Conservation (phyloP, 1,140 invertebrate genomes). For the Caenorhabditis latens region DNA sequence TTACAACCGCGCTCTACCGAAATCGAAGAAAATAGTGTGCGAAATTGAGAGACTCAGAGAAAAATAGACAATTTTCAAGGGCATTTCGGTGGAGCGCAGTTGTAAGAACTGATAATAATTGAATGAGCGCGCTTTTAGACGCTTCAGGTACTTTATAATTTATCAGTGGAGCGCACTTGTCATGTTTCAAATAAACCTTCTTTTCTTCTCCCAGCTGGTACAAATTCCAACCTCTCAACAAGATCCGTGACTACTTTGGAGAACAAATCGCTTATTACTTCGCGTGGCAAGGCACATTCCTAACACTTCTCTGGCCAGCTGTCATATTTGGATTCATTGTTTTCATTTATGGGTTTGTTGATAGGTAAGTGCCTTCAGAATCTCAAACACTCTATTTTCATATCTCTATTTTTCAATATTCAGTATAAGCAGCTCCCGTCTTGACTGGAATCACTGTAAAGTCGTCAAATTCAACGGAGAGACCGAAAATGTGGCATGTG, state of each 20-base stretch:
- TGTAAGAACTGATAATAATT: too few relatives aligned
- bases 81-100: too few relatives aligned
- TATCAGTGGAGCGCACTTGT: too few relatives aligned
- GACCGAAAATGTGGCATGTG: slow-evolving; percentile 41
- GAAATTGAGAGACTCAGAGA: too few relatives aligned
- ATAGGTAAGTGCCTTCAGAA: slow-evolving; percentile 5
- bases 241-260: slow-evolving; percentile 62
- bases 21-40: too few relatives aligned
- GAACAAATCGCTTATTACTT: slow-evolving; percentile 65
- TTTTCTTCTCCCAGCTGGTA: slow-evolving; percentile 41
- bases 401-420: neutral
- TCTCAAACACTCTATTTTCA: neutral
- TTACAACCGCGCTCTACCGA: too few relatives aligned
- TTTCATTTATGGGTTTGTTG: slow-evolving; percentile 59
- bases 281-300: slow-evolving; percentile 64
- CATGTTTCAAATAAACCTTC: neutral
- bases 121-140: too few relatives aligned
- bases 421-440: slow-evolving; percentile 40
- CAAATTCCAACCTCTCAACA: slow-evolving; percentile 58
- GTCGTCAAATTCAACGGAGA: slow-evolving; percentile 32
- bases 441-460: slow-evolving; percentile 23
- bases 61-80: too few relatives aligned
- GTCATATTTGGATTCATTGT: slow-evolving; percentile 59
- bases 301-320: slow-evolving; percentile 62
- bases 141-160: too few relatives aligned